Evolutionary conservation across 2,888 invertebrate genomes (phyloP), one percentile per base, ranked within the genome.

Genomic region (Drosophila prolongata): DNA sequence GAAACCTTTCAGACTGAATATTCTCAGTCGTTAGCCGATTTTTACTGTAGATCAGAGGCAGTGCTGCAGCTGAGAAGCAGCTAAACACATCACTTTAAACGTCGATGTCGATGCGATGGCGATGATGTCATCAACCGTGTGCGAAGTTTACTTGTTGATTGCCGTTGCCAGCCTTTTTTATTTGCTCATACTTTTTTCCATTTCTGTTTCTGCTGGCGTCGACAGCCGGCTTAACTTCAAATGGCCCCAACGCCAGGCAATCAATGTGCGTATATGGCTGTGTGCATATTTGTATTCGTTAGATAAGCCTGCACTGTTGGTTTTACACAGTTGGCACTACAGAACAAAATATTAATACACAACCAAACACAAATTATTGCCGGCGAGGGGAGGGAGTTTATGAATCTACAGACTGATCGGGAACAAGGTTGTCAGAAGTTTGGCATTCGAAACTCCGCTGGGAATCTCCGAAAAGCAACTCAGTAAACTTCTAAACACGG

Each of bases 131-230:
- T 68, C 55, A 40, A 67, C 43, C 37, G 47, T 62, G 46, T 47
- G 64, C 24, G 49, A 65, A 65, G 65, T 65, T 65, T 64, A 65
- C 65, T 65, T 64, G 64, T 34, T 43, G 64, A 64, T 64, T 65
- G 47, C 62, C 54, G 43, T 44, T 64, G 50, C 65, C 52, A 49
- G 62, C 42, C 40, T 62, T 49, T 46, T 42, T 35, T 19, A 44
- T 46, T 57, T 62, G 61, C 46, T 66, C 40, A 46, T 40, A 47
- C 47, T 38, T 37, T 19, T 58, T 14, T 30, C n/a, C 13, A 19
- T 49, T 49, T 34, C 38, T 42, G 10, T 24, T 47, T 30, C 46
- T 30, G 55, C 38, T 56, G 61, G 30, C 35, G 35, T 42, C 66
- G 67, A 53, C 53, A 65, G 66, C 67, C 66, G 66, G 67, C 66